Base-by-base conservation (phyloP, 2,797 vertebrate species). In the Parauchenoglanis punctatus region DNA sequence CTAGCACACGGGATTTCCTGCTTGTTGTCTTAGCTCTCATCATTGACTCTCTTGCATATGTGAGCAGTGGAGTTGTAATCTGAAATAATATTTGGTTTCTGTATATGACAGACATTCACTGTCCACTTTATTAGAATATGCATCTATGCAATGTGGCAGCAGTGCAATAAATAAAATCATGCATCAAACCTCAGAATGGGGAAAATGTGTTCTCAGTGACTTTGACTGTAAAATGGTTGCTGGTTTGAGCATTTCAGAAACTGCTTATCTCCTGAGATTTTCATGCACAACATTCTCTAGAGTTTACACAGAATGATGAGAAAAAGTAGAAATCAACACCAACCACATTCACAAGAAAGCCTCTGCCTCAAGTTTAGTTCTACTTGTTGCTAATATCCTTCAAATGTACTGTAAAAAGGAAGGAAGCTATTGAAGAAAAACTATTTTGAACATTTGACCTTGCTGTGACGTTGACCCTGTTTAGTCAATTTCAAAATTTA, bases 1-100 rank as follows among this genome's bases (percentile, higher is more conserved):
- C 91, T 91, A 90, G 91, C 91, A 92, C 92, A 90, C 63, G 88
- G 94, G 94, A 95, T 94, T 95, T 95, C 94, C 95, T 94, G 94
- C 90, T 90, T 86, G 91, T 91, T 91, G 88, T 92, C 91, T 94
- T 89, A 86, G 67, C 85, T 87, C 90, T 90, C 88, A 91, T 94
- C 92, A 91, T 87, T 91, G 89, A 89, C 86, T 91, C 91, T 77
- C 61, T 80, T 80, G 40, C 61, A n/a, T 81, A 70, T 20, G 5
- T 68, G 46, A 54, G 46, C 44, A 20, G 28, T 67, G 61, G 46
- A 31, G 13, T 67, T 52, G 58, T 67, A 83, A 13, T 31, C n/a
- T 83, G 61, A 61, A 81, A 25, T 25, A 12, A 56, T 67, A 20
- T 67, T 83, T 31, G 44, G 8, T 67, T 82, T 31, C n/a, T 46